Conservation (phyloP, 2,113 vertebrate species). For the Ochotona princeps region DNA sequence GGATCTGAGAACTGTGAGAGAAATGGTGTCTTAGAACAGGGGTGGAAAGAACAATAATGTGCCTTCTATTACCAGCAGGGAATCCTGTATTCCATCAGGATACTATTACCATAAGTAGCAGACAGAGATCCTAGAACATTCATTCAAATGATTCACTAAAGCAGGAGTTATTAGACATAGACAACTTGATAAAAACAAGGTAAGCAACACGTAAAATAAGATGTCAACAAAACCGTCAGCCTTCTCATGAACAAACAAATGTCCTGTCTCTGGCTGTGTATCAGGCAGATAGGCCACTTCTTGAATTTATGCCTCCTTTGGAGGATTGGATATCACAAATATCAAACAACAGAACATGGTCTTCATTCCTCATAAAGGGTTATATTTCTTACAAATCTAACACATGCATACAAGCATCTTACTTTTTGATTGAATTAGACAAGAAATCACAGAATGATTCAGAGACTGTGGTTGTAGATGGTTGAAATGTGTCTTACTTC, state of each 20-base stretch:
- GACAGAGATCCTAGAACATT: not conserved
- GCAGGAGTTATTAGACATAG: not conserved
- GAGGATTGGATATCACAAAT: not conserved
- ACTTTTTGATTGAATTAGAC: constrained; percentile 9
- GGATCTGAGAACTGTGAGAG: not conserved
- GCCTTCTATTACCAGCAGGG: not conserved
- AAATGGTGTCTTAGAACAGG: not conserved
- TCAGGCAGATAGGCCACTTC: not conserved
- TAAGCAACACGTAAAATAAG: not conserved
- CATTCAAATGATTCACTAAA: not conserved
- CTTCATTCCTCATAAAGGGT: not conserved
- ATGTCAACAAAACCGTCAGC: not conserved
- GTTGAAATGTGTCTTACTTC: not conserved
- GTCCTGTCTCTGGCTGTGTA: not conserved
- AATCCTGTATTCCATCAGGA: too few species aligned
- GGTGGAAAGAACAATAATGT: not conserved
- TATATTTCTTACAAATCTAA: not conserved
- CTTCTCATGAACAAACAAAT: not conserved
- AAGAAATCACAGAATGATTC: not conserved
- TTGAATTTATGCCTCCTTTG: not conserved
- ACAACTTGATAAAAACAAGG: not conserved
- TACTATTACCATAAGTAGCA: not conserved
- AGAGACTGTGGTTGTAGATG: not conserved
- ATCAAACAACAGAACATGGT: not conserved
- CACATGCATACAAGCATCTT: not conserved